Evolutionary conservation across 2,797 vertebrate species (phyloP), one percentile per base, ranked within the genome.

Genomic region (Anguilla anguilla): DNA sequence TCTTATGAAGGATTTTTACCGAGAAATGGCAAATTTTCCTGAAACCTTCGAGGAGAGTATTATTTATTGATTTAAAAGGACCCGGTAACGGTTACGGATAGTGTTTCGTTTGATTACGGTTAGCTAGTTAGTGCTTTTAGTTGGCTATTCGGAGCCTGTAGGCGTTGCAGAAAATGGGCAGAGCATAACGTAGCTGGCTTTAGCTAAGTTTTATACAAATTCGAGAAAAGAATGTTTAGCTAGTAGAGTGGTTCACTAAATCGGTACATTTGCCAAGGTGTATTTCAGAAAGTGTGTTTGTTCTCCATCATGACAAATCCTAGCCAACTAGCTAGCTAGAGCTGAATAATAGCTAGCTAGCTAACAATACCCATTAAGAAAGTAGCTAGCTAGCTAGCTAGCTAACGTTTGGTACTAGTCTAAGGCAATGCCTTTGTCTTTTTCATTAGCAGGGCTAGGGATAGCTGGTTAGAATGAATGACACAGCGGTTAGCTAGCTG

Each of bases 391-490:
- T 46, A 81, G 39, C 77, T 81, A 81, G 35, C 77, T 46, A 81
- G 77, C 77, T 81, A 81, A 81, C 43, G 77, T 49, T 49, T 46
- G 77, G 39, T 22, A 82, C 82, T 55, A 55, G 22, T 25, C 17
- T 46, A 46, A 82, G 79, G 43, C 79, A 25, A 51, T 82, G 82
- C 82, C 82, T 83, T 83, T 83, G 82, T 83, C 82, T 55, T 83
- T 31, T 55, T 22, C 43, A n/a, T 51, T 53, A 77, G 10, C 51
- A 31, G 22, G 25, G n/a, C 64, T 83, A 22, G 51, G 82, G 31
- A 13, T 77, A 55, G 39, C 51, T 53, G 49, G 72, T 15, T 53
- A 53, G 46, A 83, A 83, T 53, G 46, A 55, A 83, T 83, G 82
- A 83, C 49, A 83, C 82, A 13, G 25, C 82, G 51, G 46, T 19